These are phyloP conservation scores for Salvelinus fontinalis DNA, from an alignment of 2,113 vertebrate genomes.

Conservation along the genomic window DNA sequence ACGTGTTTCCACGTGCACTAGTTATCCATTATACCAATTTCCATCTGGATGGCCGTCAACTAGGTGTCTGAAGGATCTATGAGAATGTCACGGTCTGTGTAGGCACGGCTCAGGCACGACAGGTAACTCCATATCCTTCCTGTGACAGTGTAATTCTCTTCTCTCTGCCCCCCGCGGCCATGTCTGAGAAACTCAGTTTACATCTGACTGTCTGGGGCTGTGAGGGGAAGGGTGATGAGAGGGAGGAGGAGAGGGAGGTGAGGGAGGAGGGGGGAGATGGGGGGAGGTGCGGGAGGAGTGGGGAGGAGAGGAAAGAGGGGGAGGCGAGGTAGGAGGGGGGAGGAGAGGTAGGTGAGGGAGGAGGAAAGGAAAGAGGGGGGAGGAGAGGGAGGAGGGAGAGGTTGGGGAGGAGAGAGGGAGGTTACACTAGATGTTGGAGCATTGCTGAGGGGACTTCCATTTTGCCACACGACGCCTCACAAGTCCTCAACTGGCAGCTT, in stretches of 20 bases:
- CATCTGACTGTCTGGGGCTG: constrained; percentile 46
- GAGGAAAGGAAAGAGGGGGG: too few relatives aligned
- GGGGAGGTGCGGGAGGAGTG: background rate
- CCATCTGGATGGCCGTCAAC: constrained; percentile 89
- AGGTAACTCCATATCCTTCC: constrained; percentile 85
- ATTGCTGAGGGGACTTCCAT: too few relatives aligned
- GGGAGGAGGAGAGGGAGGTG: background rate
- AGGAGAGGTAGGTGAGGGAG: too few relatives aligned
- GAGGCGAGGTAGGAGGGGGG: too few relatives aligned
- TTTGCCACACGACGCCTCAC: too few relatives aligned
- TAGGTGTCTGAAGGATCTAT: constrained; percentile 79
- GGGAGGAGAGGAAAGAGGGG: too few relatives aligned
- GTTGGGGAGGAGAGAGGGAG: too few relatives aligned
- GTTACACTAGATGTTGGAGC: too few relatives aligned
- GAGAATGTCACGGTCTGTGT: constrained; percentile 75
- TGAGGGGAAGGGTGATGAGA: constrained; percentile 2
- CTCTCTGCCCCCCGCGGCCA: constrained; percentile 77
- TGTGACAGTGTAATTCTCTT: constrained; percentile 93
- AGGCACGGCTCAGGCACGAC: too few relatives aligned
- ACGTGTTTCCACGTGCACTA: too few relatives aligned
- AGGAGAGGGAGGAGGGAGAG: background rate
- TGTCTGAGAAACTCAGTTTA: constrained; percentile 91
- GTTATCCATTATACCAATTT: constrained; percentile 63
- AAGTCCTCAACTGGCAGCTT: too few relatives aligned
- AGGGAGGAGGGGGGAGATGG: too few relatives aligned